Evolutionary conservation across 2,797 vertebrate genomes (phyloP), one percentile per base, ranked within the genome.

Genomic region (Catostomus latipinnis): DNA sequence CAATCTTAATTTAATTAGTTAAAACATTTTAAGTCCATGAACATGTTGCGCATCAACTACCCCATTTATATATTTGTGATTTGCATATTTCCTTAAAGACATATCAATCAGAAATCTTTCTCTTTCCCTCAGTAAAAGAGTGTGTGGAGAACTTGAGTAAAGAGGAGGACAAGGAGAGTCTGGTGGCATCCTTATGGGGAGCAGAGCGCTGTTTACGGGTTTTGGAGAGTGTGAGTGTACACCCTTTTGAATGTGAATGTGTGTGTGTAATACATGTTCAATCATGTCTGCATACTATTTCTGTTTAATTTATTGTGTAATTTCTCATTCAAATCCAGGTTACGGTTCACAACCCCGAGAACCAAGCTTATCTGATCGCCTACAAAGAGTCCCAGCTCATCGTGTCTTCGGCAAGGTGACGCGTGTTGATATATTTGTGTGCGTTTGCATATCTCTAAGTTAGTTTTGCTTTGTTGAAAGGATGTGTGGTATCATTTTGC

Each of bases 381-480:
- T 98, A 98, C 92, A 98, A 98, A 92, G 97, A 98, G 86, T 99
- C 98, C 0, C 96, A 98, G 69, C 97, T 99, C 85, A 99, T 99
- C 72, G 93, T 96, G 84, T 97, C 97, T 68, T 97, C 97, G 85
- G 96, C 98, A 87, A 97, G 96, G 98, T 99, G 93, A 96, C 2
- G 34, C 34, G 34, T 46, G 56, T 54, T 34, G 34, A 34, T 34
- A 34, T 34, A 34, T 34, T 34, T 34, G 2, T 34, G 34, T 34
- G 34, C 34, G 34, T 34, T 34, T 34, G 34, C 34, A 34, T 34
- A 3, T 34, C 34, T 4, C 34, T 34, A 34, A 34, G 34, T 34
- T 1, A 34, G 34, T 34, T 34, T 34, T 34, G 34, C 34, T 34
- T 34, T 34, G 34, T 34, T 34, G 34, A 34, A 34, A 34, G 34